Conservation (phyloP, 2,797 vertebrate genomes). For the Dendrocincla fuliginosa region DNA sequence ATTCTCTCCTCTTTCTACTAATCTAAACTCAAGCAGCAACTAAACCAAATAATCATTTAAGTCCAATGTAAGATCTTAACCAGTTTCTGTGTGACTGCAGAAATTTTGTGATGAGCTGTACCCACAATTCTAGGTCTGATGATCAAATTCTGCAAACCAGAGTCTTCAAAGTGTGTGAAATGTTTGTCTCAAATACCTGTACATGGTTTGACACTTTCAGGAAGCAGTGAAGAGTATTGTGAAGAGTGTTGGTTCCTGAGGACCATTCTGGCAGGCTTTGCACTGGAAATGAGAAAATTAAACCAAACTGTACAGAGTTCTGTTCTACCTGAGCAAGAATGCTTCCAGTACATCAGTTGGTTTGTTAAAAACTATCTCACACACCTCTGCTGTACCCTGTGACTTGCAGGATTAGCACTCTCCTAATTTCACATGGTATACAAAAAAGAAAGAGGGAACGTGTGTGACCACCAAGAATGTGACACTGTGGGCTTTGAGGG, state of each 20-base stretch:
- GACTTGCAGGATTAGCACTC: not conserved
- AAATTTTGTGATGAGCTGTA: not conserved
- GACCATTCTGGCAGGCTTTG: not conserved
- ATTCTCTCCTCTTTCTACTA: not conserved
- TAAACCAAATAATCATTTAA: not conserved
- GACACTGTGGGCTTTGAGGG: not conserved
- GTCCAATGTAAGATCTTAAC: not conserved
- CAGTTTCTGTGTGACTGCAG: not conserved
- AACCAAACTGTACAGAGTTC: not conserved
- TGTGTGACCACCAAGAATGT: not conserved
- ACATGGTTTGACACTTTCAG: not conserved
- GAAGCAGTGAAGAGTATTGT: not conserved
- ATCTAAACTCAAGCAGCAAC: not conserved
- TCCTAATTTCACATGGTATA: fast-evolving
- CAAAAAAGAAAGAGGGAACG: not conserved
- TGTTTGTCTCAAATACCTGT: not conserved
- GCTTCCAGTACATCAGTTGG: not conserved
- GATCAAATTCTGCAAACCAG: not conserved
- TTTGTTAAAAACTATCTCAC: not conserved
- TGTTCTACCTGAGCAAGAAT: not conserved
- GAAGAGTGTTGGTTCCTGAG: not conserved
- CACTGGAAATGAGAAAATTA: not conserved
- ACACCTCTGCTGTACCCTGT: not conserved
- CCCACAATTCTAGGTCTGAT: not conserved
- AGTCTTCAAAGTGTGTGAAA: not conserved